Evolutionary conservation across 2,888 invertebrate species (phyloP).

Genomic region (Charanyca ferruginea): DNA sequence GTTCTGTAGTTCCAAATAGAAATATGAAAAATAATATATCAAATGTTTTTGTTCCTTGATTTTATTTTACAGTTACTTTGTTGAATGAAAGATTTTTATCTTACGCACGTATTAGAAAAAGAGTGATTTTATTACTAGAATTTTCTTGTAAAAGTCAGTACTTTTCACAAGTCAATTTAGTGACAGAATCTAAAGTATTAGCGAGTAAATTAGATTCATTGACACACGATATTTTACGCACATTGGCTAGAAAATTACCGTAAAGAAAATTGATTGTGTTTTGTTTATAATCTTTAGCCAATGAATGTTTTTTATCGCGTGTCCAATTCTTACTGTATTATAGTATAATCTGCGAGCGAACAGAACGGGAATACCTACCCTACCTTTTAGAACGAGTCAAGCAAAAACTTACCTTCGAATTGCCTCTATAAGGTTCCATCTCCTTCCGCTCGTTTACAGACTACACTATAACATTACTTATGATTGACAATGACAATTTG

Average conservation of each 20-base stretch:
- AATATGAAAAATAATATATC: not conserved
- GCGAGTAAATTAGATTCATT: conserved; percentile 11
- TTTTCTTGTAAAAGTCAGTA: conserved; percentile 4
- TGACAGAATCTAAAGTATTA: conserved; percentile 24
- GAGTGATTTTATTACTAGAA: conserved; percentile 17
- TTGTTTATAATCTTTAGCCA: not conserved
- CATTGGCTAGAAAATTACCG: not conserved
- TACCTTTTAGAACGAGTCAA: not conserved
- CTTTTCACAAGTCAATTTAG: conserved; percentile 18
- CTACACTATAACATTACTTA: conserved; percentile 40
- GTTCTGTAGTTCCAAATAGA: not conserved
- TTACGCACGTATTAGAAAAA: not conserved
- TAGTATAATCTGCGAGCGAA: conserved; percentile 30
- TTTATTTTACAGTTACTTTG: conserved; percentile 38
- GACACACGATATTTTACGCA: conserved; percentile 23
- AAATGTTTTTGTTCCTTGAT: not conserved
- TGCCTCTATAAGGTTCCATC: not conserved
- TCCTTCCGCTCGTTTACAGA: conserved; percentile 11
- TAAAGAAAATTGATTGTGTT: not conserved
- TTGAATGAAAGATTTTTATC: not conserved
- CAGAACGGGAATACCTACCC: not conserved
- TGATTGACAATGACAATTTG: conserved; percentile 69
- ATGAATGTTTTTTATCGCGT: conserved; percentile 9
- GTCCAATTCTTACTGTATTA: conserved; percentile 1
- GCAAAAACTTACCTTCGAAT: not conserved